These are phyloP conservation scores for Frankliniella intonsa DNA, from an alignment of 2,888 invertebrate species.

Conservation along the genomic window DNA sequence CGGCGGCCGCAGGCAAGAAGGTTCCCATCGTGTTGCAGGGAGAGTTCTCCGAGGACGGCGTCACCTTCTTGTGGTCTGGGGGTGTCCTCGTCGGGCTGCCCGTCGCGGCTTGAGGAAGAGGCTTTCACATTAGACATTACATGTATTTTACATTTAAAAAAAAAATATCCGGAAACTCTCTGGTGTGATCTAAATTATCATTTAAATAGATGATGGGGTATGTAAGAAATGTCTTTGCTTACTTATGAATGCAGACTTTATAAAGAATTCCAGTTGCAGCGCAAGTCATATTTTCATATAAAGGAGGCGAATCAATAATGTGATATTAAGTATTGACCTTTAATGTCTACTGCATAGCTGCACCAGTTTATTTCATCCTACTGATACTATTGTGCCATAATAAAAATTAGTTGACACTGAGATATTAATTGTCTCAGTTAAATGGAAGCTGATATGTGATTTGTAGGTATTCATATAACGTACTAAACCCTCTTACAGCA, in stretches of 20 bases:
- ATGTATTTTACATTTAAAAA: no score
- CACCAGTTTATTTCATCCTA: neutral
- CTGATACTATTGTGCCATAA: slow-evolving; percentile 17
- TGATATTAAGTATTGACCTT: slow-evolving; percentile 14
- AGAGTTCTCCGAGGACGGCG: slow-evolving; percentile 31
- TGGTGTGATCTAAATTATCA: no score
- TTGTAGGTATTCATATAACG: no score
- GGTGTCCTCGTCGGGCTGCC: slow-evolving; percentile 29
- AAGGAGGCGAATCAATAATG: neutral
- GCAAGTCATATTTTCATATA: neutral
- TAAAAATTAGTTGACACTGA: neutral
- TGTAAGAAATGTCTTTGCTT: no score
- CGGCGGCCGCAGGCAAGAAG: neutral
- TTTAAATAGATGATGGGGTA: no score
- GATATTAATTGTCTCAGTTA: neutral
- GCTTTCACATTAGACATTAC: no score
- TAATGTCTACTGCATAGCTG: neutral
- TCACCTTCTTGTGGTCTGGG: slow-evolving; percentile 34
- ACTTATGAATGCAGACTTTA: no score
- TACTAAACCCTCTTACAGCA: neutral
- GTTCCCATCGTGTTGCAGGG: slow-evolving; percentile 34
- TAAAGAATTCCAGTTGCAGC: neutral
- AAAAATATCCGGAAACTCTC: no score
- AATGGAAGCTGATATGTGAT: neutral
- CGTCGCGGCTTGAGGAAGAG: neutral